Conservation (phyloP, 2,113 vertebrate genomes). For the Hystrix brachyura region DNA sequence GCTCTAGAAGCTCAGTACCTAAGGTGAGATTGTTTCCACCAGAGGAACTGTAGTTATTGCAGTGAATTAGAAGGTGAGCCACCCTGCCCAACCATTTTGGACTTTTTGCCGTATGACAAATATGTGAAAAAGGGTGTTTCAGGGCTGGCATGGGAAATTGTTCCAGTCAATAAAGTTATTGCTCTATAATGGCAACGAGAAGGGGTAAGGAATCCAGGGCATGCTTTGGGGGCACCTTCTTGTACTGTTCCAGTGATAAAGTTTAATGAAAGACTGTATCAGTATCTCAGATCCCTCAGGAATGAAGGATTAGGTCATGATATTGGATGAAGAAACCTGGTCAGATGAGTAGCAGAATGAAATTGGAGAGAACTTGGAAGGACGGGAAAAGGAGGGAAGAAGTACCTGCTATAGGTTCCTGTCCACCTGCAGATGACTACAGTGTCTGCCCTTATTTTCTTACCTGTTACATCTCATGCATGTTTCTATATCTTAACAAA, state of each 20-base stretch:
- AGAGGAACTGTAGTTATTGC: neutral
- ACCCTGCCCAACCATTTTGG: neutral
- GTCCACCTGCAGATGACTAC: neutral
- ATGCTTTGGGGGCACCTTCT: neutral
- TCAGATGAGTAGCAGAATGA: neutral
- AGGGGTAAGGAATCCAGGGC: neutral
- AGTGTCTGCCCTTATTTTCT: neutral
- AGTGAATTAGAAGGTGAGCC: neutral
- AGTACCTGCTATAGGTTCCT: neutral
- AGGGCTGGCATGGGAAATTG: neutral
- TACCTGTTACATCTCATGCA: neutral
- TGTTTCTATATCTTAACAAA: neutral
- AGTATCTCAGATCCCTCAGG: neutral
- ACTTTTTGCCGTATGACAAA: slow-evolving; percentile 9
- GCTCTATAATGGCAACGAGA: neutral
- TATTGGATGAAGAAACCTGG: neutral
- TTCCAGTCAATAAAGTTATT: neutral
- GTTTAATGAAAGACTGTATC: slow-evolving; percentile 3
- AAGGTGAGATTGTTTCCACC: neutral
- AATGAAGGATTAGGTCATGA: slow-evolving; percentile 3
- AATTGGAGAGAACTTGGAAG: slow-evolving; percentile 20
- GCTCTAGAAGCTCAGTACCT: neutral
- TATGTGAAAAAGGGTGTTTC: neutral
- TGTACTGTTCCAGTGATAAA: neutral
- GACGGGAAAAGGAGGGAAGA: neutral